phyloP scores from a whole-genome alignment of 2,113 vertebrate species.

The Rhynchopsitta pachyrhyncha region DNA sequence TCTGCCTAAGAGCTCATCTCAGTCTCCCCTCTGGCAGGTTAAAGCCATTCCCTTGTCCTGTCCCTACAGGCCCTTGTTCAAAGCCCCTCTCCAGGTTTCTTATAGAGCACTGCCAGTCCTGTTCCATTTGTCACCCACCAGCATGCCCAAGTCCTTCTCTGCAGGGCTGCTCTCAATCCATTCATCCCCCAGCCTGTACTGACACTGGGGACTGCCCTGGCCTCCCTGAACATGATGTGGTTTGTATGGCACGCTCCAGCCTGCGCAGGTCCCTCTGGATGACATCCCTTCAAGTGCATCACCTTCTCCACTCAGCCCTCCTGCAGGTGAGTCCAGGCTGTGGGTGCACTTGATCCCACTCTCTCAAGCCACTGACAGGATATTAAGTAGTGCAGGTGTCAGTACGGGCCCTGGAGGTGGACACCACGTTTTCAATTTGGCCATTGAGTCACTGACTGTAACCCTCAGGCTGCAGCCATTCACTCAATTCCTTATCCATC shows the following conservation, averaged over 20 bases:
- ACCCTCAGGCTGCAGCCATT: background rate
- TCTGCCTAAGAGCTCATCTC: too few relatives aligned
- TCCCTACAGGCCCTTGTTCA: background rate
- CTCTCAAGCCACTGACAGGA: too few relatives aligned
- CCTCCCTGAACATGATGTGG: background rate
- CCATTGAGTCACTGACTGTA: rapidly evolving
- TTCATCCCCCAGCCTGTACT: background rate
- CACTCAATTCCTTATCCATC: background rate
- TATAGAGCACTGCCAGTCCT: background rate
- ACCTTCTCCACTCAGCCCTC: background rate
- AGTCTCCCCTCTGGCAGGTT: background rate
- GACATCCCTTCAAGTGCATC: rapidly evolving
- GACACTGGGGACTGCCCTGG: rapidly evolving
- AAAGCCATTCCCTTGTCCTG: background rate
- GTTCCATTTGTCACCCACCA: background rate
- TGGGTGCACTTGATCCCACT: background rate
- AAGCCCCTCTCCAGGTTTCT: background rate
- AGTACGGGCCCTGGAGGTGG: background rate
- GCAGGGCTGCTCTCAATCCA: rapidly evolving
- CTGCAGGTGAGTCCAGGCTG: background rate
- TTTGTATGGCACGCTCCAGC: rapidly evolving
- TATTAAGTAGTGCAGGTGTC: background rate
- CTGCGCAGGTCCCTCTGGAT: background rate
- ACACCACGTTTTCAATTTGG: background rate
- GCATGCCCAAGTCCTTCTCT: background rate